phyloP scores from a whole-genome alignment of 1,140 invertebrate genomes.

The Maconellicoccus hirsutus region DNA sequence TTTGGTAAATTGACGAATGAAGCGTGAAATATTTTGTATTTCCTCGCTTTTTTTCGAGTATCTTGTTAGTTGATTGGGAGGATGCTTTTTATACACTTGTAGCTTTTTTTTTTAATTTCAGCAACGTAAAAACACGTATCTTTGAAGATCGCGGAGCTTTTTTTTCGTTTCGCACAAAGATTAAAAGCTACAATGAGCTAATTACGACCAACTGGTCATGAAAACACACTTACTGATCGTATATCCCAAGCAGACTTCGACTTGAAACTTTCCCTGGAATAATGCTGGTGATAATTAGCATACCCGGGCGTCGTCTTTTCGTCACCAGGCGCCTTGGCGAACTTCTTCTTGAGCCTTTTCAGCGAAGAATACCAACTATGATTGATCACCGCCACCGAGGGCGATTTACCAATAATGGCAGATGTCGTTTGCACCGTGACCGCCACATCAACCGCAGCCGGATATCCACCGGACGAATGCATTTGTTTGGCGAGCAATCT shows the following conservation, averaged over 20 bases:
- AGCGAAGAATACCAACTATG: slow-evolving; percentile 64
- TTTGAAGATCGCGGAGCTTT: too few relatives aligned
- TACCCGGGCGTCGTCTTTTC: neutral
- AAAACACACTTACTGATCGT: neutral
- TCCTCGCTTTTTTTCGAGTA: too few relatives aligned
- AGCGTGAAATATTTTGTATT: too few relatives aligned
- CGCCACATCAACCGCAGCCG: neutral
- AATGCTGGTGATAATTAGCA: slow-evolving; percentile 1
- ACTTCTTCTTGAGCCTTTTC: slow-evolving; percentile 45
- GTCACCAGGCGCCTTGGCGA: neutral
- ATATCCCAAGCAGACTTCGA: slow-evolving; percentile 29
- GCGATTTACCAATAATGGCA: neutral
- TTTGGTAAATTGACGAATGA: too few relatives aligned
- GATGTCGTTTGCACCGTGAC: neutral
- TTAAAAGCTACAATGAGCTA: too few relatives aligned
- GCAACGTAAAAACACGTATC: too few relatives aligned
- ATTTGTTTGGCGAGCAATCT: neutral
- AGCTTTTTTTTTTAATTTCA: too few relatives aligned
- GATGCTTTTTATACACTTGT: too few relatives aligned
- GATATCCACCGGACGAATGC: neutral
- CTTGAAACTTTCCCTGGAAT: slow-evolving; percentile 17
- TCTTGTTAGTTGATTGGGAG: too few relatives aligned
- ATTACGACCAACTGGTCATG: too few relatives aligned
- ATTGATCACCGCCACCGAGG: slow-evolving; percentile 38
- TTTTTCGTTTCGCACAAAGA: too few relatives aligned